A percentile compares a stretch with the other conserved stretches of the same genome.
Evolutionary conservation across 2,888 invertebrate genomes (phyloP).

Genomic region (Drosophila neonasuta): DNA sequence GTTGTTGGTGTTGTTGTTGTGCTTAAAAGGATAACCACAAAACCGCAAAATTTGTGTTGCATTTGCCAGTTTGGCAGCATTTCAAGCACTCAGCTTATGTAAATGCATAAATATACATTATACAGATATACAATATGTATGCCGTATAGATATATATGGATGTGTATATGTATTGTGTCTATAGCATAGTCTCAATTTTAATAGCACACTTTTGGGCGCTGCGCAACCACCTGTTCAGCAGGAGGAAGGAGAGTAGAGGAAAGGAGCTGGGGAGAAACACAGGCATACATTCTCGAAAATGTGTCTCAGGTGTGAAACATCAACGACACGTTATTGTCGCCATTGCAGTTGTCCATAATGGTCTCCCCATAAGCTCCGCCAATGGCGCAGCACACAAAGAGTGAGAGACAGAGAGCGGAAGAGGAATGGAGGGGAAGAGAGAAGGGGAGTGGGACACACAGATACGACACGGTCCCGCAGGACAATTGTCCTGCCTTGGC

Average conservation of each 20-base stretch:
- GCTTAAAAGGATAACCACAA: slow-evolving; percentile 64
- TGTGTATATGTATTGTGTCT: not conserved
- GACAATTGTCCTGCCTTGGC: slow-evolving; percentile 55
- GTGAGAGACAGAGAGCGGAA: not conserved
- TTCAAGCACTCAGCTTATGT: slow-evolving; percentile 41
- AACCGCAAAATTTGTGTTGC: slow-evolving; percentile 70
- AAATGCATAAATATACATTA: slow-evolving; percentile 13
- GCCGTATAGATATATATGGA: not conserved
- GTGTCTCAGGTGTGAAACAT: slow-evolving; percentile 75
- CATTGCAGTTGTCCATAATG: slow-evolving; percentile 76
- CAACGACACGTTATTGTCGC: slow-evolving; percentile 71
- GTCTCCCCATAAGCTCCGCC: slow-evolving; percentile 62
- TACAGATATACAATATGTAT: slow-evolving; percentile 3
- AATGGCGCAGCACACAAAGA: slow-evolving; percentile 27
- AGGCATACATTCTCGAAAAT: slow-evolving; percentile 35
- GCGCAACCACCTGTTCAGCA: slow-evolving; percentile 69
- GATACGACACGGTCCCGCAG: slow-evolving; percentile 40
- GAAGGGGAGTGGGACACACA: not conserved
- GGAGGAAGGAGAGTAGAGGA: not conserved
- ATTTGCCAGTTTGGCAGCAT: slow-evolving; percentile 62
- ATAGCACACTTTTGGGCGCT: slow-evolving; percentile 64
- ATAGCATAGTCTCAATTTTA: slow-evolving; percentile 53
- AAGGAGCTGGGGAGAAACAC: not conserved
- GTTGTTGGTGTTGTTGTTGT: slow-evolving; percentile 6
- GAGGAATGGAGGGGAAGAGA: not conserved